These are phyloP conservation scores for Corapipo altera DNA, from an alignment of 2,113 vertebrate species.

Conservation along the genomic window DNA sequence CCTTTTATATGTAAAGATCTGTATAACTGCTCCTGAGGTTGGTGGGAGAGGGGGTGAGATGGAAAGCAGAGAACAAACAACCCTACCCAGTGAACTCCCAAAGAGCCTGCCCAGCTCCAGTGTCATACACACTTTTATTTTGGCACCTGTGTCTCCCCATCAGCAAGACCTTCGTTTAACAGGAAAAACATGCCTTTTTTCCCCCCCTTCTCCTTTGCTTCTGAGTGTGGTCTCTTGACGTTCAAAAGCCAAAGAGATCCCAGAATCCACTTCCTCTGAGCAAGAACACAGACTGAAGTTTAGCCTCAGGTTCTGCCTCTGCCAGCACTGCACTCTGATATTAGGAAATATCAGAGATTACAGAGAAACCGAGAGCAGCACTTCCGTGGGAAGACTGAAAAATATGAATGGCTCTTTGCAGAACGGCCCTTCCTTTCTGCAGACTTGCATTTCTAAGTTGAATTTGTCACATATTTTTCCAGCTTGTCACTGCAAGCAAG, in stretches of 20 bases:
- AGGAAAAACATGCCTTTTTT: slow-evolving; percentile 39
- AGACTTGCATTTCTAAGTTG: neutral
- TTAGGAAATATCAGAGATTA: neutral
- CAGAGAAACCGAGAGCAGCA: neutral
- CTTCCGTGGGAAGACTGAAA: neutral
- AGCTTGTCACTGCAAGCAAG: neutral
- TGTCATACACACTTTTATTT: slow-evolving; percentile 5
- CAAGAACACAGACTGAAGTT: slow-evolving; percentile 64
- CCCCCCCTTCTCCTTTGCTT: neutral
- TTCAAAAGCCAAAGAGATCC: slow-evolving; percentile 53
- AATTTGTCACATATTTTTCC: neutral
- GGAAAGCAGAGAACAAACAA: neutral
- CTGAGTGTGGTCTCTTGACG: slow-evolving; percentile 16
- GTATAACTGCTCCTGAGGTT: neutral
- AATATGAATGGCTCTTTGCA: neutral
- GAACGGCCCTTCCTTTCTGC: neutral
- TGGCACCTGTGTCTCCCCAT: slow-evolving; percentile 42
- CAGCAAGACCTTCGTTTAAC: slow-evolving; percentile 57
- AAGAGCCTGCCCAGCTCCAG: neutral
- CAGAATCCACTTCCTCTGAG: slow-evolving; percentile 67
- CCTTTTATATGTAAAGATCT: neutral
- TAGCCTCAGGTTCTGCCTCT: slow-evolving; percentile 67
- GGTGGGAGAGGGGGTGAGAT: neutral
- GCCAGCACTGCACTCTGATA: neutral
- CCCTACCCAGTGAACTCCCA: neutral